These are phyloP conservation scores for Aldrovandia affinis DNA, from an alignment of 2,797 vertebrate species.

Conservation along the genomic window DNA sequence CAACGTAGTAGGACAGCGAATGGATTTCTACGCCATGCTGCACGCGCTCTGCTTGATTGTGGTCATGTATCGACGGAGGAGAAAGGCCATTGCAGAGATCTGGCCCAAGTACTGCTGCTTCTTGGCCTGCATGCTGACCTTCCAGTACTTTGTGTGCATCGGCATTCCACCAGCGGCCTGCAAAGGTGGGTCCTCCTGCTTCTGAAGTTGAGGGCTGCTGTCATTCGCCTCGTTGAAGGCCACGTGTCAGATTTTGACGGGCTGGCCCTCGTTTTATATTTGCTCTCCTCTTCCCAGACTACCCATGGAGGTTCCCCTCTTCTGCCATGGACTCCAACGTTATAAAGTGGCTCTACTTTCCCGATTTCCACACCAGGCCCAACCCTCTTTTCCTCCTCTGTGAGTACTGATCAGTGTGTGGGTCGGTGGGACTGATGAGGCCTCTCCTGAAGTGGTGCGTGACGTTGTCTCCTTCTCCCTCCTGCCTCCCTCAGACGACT, in stretches of 20 bases:
- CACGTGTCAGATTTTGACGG: not conserved
- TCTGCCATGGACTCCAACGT: conserved; percentile 85
- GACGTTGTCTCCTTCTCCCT: not conserved
- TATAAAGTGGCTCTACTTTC: conserved; percentile 96
- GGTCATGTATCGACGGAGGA: conserved; percentile 88
- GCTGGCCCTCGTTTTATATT: not conserved
- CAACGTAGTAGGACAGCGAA: conserved; percentile 96
- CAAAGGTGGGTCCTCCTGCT: conserved; percentile 76
- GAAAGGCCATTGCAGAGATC: conserved; percentile 97
- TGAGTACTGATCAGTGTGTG: conserved; percentile 67
- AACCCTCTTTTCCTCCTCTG: conserved; percentile 90
- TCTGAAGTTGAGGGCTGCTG: not conserved
- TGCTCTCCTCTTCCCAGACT: conserved; percentile 76
- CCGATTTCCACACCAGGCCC: conserved; percentile 87
- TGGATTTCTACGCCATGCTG: conserved; percentile 97
- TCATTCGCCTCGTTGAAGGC: not conserved
- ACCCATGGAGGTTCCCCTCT: conserved; percentile 89
- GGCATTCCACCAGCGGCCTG: conserved; percentile 94
- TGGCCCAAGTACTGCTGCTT: conserved; percentile 99
- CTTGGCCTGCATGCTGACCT: conserved; percentile 89
- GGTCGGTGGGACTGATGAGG: not conserved
- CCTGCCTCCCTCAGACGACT: conserved; percentile 81
- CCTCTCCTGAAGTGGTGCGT: not conserved
- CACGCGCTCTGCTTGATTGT: conserved; percentile 89
- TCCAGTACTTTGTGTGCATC: conserved; percentile 95